Conservation (phyloP, 1,140 invertebrate genomes). For the Carposina sasakii region DNA sequence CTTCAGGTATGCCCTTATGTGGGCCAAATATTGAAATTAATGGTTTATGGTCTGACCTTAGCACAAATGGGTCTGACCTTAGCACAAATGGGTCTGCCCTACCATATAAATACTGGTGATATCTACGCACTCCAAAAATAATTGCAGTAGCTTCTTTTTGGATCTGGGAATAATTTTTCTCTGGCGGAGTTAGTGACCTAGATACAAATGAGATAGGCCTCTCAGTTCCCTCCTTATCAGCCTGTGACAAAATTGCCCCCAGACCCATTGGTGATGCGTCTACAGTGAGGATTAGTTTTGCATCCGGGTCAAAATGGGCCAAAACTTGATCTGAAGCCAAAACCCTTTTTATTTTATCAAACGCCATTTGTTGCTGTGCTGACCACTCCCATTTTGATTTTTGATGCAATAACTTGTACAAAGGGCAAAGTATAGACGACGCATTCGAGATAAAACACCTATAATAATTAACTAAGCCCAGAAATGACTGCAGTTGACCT, state of each 20-base stretch:
- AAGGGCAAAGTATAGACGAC: not conserved
- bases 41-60: too few species aligned
- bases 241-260: slow-evolving; percentile 1
- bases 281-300: slow-evolving; percentile 5
- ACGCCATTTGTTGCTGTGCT: not conserved
- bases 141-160: too few species aligned
- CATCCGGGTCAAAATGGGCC: not conserved
- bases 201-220: not conserved
- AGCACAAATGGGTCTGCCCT: too few species aligned
- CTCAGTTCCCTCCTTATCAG: not conserved
- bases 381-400: not conserved
- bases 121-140: too few species aligned
- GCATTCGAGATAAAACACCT: not conserved
- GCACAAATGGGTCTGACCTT: too few species aligned
- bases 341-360: not conserved
- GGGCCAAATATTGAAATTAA: not conserved
- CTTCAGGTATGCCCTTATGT: not conserved
- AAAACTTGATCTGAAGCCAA: not conserved
- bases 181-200: not conserved
- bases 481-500: not conserved
- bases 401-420: not conserved
- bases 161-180: slow-evolving; percentile 2
- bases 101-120: too few species aligned
- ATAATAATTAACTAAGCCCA: slow-evolving; percentile 1
- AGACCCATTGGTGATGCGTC: not conserved